Base-by-base conservation (phyloP, 2,797 vertebrate genomes). In the Danio tinwini region DNA sequence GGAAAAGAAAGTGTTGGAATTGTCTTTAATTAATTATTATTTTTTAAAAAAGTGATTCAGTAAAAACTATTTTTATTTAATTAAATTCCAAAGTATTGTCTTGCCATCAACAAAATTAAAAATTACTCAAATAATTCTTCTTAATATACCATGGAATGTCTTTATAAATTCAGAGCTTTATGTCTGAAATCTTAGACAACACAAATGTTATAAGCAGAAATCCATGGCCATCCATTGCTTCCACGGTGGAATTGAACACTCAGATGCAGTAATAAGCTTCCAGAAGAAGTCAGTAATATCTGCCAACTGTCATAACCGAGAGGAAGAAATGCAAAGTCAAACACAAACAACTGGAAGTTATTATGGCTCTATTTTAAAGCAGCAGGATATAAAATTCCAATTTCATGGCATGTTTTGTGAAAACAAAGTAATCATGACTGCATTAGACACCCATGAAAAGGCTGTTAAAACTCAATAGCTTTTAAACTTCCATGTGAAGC, bases 131-230 rank as follows among this genome's bases (percentile, higher is more conserved):
- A 16, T 39, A 12, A 13, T 17, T 67, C 2, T 29, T 14, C 9
- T 12, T 17, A n/a, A 64, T 19, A 45, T 5, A 65, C 8, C 4
- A 67, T 47, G 12, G 19, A 2, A 42, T 6, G 47, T 29, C 21
- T 12, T 59, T 37, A 37, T 73, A 19, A 49, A n/a, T 39, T 61
- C 14, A 19, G 16, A 63, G 12, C 72, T 40, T 74, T 50, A 4
- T 50, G 45, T 52, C 44, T 40, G 59, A 62, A 62, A 56, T 7
- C 40, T 58, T n/a, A 29, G 45, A 39, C 14, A 58, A 39, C 19
- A 67, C 75, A 55, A 61, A 37, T 44, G 7, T 68, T 47, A 39
- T 49, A 42, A 40, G 44, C 12, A 58, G 40, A 68, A 68, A 69
- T 58, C 75, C 67, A 10, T 49, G n/a, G 44, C 45, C 45, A 59